Evolutionary conservation across 1,140 invertebrate species (phyloP), one percentile per base, ranked within the genome.

Genomic region (Copidosoma floridanum): DNA sequence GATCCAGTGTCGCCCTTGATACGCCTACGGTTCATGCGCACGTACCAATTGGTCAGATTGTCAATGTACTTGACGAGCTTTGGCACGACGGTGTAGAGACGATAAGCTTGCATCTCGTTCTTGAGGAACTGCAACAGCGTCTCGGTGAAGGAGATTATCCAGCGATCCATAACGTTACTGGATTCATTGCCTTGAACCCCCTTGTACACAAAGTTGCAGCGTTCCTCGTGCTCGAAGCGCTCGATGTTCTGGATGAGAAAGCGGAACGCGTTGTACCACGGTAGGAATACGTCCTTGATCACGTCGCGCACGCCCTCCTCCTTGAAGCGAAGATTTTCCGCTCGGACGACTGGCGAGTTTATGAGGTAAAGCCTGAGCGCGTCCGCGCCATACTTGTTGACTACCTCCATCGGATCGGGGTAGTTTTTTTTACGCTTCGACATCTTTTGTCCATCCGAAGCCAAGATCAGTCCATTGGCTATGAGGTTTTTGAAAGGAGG

Each of bases 351-450:
- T 1, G 98, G 98, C 12, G 97, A 99, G 82, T 98, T 99, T 61
- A 99, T 95, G 26, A 99, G 83, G 78, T 99, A 99, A 3, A 99
- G 81, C 63, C 96, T 85, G 5, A 99, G 79, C 21, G 97, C 95
- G 84, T 99, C 98, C 1, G 97, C 97, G 14, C 98, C 97, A 82
- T 94, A 99, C 76, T 97, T 95, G 50, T 88, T 78, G 1, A 99
- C 89, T 43, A 99, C 82, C 66, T 93, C 88, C 79, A 95, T 84
- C 1, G 97, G 97, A 82, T 99, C 95, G 0, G 97, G 97, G 81
- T 98, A 99, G 77, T 99, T 99, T 77, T 98, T 97, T 81, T 98
- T 98, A 14, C 97, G 85, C 75, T 99, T 99, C 0, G 95, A 98
- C 97, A 99, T 99, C 79, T 99, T 99, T 75, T 98, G 94, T 3